Evolutionary conservation across 2,797 vertebrate species (phyloP), one percentile per base, ranked within the genome.

Genomic region (Thaleichthys pacificus): DNA sequence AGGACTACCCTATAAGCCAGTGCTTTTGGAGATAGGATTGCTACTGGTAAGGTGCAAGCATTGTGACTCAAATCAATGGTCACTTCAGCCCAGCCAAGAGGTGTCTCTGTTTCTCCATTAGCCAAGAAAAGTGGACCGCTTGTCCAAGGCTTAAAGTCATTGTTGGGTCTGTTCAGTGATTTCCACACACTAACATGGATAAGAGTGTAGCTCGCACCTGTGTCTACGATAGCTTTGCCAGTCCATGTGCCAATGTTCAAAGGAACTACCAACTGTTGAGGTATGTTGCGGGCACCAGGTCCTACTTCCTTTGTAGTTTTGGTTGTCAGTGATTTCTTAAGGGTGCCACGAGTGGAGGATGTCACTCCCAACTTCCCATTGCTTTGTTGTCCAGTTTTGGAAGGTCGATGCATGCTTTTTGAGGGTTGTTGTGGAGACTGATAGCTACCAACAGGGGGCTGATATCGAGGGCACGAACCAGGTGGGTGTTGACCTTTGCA

Each of bases 141-240:
- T 26, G 14, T 22, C 38, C 66, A 74, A 1, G 66, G 54, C 9
- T 57, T 8, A 14, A 73, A 24, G 11, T 7, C 9, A 0, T 63
- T 42, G 11, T 61, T 30, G 2, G 17, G 19, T 4, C 17, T 15
- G 30, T 54, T 68, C 9, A 68, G 5, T 8, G 22, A 15, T 8
- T 2, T 49, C 38, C 66, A 74, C 11, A 74, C 5, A 21, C 24
- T 1, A 22, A 49, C 56, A 5, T 68, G 6, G 9, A 74, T 5
- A 19, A 74, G 35, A 8, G 35, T 49, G 58, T 61, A 77, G 54
- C 49, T 56, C 0, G 69, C 11, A 4, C 75, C 65, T 1, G 71
- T 77, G 21, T 74, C 66, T 26, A 77, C 47, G 8, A 72, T 42
- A 7, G 74, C 67, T 28, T 62, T 80, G 32, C 67, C 71, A 47